These are phyloP conservation scores for Metalampra italica DNA, from an alignment of 2,888 invertebrate species.

Conservation along the genomic window DNA sequence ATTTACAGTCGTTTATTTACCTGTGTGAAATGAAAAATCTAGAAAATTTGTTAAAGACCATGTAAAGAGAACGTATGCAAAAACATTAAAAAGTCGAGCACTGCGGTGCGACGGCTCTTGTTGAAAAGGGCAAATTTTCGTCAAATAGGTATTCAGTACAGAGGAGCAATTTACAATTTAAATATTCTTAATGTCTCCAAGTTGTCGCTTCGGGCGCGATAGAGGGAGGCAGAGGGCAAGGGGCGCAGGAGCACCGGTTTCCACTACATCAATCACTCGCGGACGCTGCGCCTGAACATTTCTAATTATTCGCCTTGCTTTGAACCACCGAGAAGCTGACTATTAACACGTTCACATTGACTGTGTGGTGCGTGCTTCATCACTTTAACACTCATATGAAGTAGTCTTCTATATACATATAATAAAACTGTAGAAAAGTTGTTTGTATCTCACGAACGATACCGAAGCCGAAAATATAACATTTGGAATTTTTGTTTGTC, in stretches of 20 bases:
- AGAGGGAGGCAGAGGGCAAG: constrained; percentile 26
- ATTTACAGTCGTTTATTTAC: neutral
- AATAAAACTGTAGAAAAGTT: too few relatives aligned
- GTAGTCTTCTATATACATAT: too few relatives aligned
- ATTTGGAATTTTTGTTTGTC: too few relatives aligned
- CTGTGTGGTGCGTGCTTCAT: neutral
- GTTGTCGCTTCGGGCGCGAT: constrained; percentile 51
- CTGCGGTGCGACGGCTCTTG: constrained; percentile 27
- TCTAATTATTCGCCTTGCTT: constrained; percentile 71
- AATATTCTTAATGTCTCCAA: constrained; percentile 77
- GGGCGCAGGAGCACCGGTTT: constrained; percentile 43
- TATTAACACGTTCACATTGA: constrained; percentile 28
- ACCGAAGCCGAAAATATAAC: too few relatives aligned
- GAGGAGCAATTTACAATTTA: constrained; percentile 76
- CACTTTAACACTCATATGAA: neutral
- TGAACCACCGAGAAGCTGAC: constrained; percentile 48
- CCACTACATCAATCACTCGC: constrained; percentile 78
- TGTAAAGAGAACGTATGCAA: neutral
- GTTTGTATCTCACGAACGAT: too few relatives aligned
- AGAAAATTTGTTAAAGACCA: neutral
- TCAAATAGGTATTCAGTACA: constrained; percentile 76
- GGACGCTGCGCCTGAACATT: constrained; percentile 73
- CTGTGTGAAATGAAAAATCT: neutral
- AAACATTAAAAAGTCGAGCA: constrained; percentile 5
- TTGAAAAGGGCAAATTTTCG: constrained; percentile 57